A percentile compares a stretch with the other conserved stretches of the same genome.
phyloP scores from a whole-genome alignment of 2,113 vertebrate species.

The Loxodonta africana region DNA sequence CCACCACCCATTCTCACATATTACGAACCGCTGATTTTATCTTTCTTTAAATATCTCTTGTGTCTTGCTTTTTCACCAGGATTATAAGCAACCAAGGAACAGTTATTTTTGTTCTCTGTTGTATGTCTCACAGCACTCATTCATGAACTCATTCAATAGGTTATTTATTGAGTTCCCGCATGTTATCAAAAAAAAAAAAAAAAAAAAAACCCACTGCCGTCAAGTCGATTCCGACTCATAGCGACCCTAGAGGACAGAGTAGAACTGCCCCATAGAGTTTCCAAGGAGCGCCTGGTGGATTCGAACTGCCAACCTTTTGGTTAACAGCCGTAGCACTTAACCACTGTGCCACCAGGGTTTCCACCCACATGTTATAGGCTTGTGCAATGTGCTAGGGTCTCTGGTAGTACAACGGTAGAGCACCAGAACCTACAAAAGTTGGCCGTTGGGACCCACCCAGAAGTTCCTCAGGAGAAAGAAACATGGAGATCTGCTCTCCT shows the following conservation, averaged over 20 bases:
- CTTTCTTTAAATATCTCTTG: neutral
- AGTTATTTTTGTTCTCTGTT: neutral
- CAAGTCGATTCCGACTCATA: too few species aligned
- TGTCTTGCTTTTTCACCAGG: neutral
- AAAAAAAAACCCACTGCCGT: too few species aligned
- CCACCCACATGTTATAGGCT: neutral
- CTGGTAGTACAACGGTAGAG: neutral
- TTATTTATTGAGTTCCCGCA: constrained; percentile 11
- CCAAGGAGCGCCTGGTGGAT: too few species aligned
- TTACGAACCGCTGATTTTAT: neutral
- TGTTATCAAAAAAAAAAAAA: neutral
- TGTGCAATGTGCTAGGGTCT: neutral
- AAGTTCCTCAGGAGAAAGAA: neutral
- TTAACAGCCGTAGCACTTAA: too few species aligned
- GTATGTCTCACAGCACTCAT: neutral
- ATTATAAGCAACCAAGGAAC: neutral
- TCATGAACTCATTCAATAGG: neutral
- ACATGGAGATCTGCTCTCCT: too few species aligned
- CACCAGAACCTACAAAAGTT: neutral
- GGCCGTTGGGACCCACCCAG: neutral
- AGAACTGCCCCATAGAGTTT: too few species aligned
- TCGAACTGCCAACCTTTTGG: too few species aligned
- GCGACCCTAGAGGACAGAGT: too few species aligned
- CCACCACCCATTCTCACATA: neutral
- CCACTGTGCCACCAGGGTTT: too few species aligned